A percentile compares a stretch with the other conserved stretches of the same genome.
phyloP scores from a whole-genome alignment of 2,888 invertebrate species.

The Dryadula phaetusa region DNA sequence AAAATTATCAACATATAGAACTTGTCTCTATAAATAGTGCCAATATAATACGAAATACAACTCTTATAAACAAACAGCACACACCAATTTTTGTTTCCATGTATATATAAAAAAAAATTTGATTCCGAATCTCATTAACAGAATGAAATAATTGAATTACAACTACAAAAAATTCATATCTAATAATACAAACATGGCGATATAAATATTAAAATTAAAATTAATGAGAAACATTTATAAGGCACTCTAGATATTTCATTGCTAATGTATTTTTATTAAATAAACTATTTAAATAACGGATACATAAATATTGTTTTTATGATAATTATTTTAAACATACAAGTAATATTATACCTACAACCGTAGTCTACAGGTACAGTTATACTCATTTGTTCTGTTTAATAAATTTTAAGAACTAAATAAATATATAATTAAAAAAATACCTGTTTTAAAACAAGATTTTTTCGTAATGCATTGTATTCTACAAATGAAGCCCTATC shows the following conservation, averaged over 20 bases:
- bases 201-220: not conserved
- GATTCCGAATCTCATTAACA: not conserved
- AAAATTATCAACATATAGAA: not conserved
- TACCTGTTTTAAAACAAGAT: no score
- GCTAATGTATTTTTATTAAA: not conserved
- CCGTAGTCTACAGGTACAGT: no score
- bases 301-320: not conserved
- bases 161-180: constrained; percentile 6
- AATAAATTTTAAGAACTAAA: no score
- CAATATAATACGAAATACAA: not conserved
- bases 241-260: constrained; percentile 6
- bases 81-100: not conserved
- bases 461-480: no score
- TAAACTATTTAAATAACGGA: not conserved
- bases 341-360: no score
- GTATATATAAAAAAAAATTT: constrained; percentile 3
- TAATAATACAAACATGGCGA: constrained; percentile 20
- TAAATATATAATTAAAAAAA: no score
- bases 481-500: no score
- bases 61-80: constrained; percentile 1
- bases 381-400: no score
- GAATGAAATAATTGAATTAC: constrained; percentile 3
- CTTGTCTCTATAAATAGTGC: constrained; percentile 13
- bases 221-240: constrained; percentile 18
- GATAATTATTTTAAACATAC: not conserved